Conservation (phyloP, 2,797 vertebrate genomes). For the Monodelphis domestica region DNA sequence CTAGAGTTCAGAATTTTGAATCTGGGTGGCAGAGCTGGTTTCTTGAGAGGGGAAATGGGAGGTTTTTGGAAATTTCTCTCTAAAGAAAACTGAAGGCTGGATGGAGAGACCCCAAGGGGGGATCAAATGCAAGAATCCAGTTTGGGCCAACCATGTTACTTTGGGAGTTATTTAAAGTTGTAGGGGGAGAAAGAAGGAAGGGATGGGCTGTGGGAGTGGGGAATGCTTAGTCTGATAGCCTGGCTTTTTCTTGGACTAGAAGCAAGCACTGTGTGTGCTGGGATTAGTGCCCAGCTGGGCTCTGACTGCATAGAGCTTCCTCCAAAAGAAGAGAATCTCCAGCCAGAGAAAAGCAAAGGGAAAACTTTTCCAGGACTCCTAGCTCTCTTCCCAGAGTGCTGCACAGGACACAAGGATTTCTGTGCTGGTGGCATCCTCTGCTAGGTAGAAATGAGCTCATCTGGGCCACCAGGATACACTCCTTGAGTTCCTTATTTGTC, state of each 20-base stretch:
- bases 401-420: background rate
- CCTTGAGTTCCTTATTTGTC: background rate
- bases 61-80: background rate
- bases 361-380: background rate
- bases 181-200: background rate
- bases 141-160: slow-evolving; percentile 56
- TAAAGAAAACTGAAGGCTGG: background rate
- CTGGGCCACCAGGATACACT: background rate
- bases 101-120: slow-evolving; percentile 30
- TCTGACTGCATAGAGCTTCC: slow-evolving; percentile 20
- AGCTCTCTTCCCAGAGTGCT: background rate
- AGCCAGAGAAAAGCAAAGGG: background rate
- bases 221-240: background rate
- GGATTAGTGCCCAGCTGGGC: slow-evolving; percentile 4
- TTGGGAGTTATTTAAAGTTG: slow-evolving; percentile 31
- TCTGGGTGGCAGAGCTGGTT: background rate
- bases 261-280: slow-evolving; percentile 15
- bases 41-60: background rate
- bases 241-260: slow-evolving; percentile 50
- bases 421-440: background rate
- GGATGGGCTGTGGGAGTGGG: background rate
- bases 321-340: background rate
- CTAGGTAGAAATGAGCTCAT: background rate
- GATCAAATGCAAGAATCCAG: slow-evolving; percentile 49
- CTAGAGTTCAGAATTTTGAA: background rate